Percentiles rank a stretch among this genome's conserved stretches.
Conservation (phyloP, 2,797 vertebrate species). For the Artibeus lituratus region DNA sequence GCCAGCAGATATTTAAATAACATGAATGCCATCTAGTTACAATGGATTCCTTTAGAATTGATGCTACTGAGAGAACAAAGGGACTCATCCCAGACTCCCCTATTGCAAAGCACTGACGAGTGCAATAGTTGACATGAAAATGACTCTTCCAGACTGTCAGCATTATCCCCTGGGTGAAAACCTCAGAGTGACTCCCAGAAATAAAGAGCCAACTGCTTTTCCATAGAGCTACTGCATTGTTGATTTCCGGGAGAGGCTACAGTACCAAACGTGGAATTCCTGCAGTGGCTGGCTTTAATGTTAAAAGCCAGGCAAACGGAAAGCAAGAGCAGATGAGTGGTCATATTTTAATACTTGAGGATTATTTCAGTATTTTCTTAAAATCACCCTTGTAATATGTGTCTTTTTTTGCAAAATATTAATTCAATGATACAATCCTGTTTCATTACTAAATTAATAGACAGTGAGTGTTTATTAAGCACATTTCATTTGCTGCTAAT, state of each 20-base stretch:
- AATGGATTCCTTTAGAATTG: slow-evolving; percentile 56
- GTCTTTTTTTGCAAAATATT: neutral
- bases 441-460: neutral
- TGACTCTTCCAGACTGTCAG: slow-evolving; percentile 62
- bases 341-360: neutral
- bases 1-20: slow-evolving; percentile 61
- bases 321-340: neutral
- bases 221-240: slow-evolving; percentile 36
- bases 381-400: neutral
- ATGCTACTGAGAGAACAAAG: slow-evolving; percentile 62
- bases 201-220: slow-evolving; percentile 36
- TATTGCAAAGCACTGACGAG: slow-evolving; percentile 11
- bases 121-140: slow-evolving; percentile 67
- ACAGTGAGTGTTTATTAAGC: neutral
- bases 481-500: neutral
- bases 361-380: neutral
- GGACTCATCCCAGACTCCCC: slow-evolving; percentile 55
- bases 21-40: slow-evolving; percentile 16
- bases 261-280: slow-evolving; percentile 54
- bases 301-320: slow-evolving; percentile 22
- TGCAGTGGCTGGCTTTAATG: slow-evolving; percentile 19
- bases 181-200: slow-evolving; percentile 27
- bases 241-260: slow-evolving; percentile 41
- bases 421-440: neutral
- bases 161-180: slow-evolving; percentile 49